Base-by-base conservation (phyloP, 2,888 invertebrate species). In the Orthosia cruda region DNA sequence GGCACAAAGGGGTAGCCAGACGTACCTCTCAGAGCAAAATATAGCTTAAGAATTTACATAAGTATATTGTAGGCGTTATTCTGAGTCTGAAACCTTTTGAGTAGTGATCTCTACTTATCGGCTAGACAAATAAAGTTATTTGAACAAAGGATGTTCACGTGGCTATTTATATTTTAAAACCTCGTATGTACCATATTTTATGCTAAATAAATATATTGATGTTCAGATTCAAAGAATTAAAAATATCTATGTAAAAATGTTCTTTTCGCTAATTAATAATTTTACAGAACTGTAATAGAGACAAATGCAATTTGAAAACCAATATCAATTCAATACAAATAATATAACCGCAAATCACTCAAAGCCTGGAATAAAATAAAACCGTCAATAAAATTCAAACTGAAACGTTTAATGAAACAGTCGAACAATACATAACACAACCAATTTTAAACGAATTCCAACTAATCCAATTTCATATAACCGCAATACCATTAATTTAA, bases 401-500 rank as follows among this genome's bases (percentile, higher is more conserved):
- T 23, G 16, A 52, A 70, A 15, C 23, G 15, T 32, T 52, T 4
- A 73, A 58, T 63, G 58, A 54, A 26, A 16, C 15, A 26, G 40
- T 40, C n/a, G 45, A 13, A 62, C 59, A 32, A 13, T 32, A 26
- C 3, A 59, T 23, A 59, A 23, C 45, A 58, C 18, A 40, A n/a
- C n/a, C n/a, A 66, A 62, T 74, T 73, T 58, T 16, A 50, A 64
- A 71, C 47, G 26, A 65, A 74, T 62, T 40, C 9, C 20, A 40
- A 74, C 57, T 55, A 63, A 70, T 63, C 49, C 70, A 64, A 64
- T 80, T 80, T 59, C 3, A 58, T 52, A 50, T 20, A 54, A 70
- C 76, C 66, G 2, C 71, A 64, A 7, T 59, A 64, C 66, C 45
- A 71, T 80, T 76, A 16, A 26, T 50, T 50, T 32, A 47, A 47